Evolutionary conservation across 2,797 vertebrate genomes (phyloP), one percentile per base, ranked within the genome.

Genomic region (Prionace glauca): DNA sequence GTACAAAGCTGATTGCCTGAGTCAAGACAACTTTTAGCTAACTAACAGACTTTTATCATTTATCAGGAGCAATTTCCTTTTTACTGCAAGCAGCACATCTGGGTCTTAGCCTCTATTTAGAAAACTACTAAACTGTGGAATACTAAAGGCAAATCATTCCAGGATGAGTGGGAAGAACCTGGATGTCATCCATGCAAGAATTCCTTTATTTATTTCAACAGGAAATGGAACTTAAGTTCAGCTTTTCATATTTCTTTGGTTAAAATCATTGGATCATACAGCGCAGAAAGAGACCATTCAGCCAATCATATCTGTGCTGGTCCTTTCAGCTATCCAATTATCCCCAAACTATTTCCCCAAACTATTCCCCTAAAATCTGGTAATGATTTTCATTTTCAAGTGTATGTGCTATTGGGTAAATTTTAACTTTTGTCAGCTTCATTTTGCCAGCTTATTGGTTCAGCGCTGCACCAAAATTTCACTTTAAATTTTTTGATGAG

Each of bases 71-170:
- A 96, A 96, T 96, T 97, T 97, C 96, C 96, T 95, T 96, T 97
- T 96, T 96, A 97, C 96, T 96, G 97, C 97, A 97, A 97, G 97
- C 97, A 97, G 95, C 96, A 95, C 95, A 96, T 97, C 96, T 96
- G 97, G 97, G 97, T 95, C 97, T 97, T 97, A 97, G 96, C 96
- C 67, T 96, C 96, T 97, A 96, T 97, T 96, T 96, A 96, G 96
- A 97, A 91, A 96, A 96, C 96, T 94, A 18, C 95, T 97, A 96
- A 96, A n/a, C 50, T 96, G 96, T 96, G 96, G 96, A 62, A 96
- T 92, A 94, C 50, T 4, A 56, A 56, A 88, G 96, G 74, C 60
- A 79, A 84, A 50, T 94, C 65, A 50, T 36, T 50, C 67, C 36
- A 94, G 22, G 36, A 29, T 45, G 36, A 71, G 69, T 24, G n/a